Evolutionary conservation across 1,140 invertebrate genomes (phyloP), one percentile per base, ranked within the genome.

Genomic region (Sycobia sp.): DNA sequence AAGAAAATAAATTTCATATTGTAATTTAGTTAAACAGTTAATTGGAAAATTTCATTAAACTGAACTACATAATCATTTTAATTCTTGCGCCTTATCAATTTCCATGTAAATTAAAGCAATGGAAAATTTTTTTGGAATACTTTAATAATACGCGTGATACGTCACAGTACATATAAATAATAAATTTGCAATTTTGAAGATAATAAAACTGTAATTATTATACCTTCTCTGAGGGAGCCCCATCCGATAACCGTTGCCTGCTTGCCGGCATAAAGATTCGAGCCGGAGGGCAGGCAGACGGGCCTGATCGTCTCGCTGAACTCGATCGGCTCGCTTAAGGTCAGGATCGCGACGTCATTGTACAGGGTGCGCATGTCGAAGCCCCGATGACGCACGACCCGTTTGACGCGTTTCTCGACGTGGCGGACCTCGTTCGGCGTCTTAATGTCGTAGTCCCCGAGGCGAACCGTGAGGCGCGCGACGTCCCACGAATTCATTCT

Each of bases 401-500:
- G 84, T 70, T 91, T 91, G 10, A 93, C 91, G 72, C 87, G 86
- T 69, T 88, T 87, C 59, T 91, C 90, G 23, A 93, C 74, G 71
- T 93, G 91, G 57, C 86, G 84, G 8, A 88, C 86, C 77, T 93
- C 91, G 1, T 82, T 83, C 71, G 85, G 86, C 0, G 86, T 87
- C 68, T 88, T 88, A 18, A 94, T 92, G 67, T 94, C 91, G 73
- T 94, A 86, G 72, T 94, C 92, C 0, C 92, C 92, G 11, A 95
- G 81, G 57, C 90, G 85, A 1, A 92, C 90, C 2, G 89, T 91
- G 20, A 95, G 71, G 54, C 90, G 85, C 0, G 91, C 89, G 0
- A 95, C 92, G 75, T 95, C 92, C 87, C 89, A 91, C 1, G 90
- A 91, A 46, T 87, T 93, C 92, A 95, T 94, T 58, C 93, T 94